Base-by-base conservation (phyloP, 2,797 vertebrate genomes). In the Podarcis siculus region DNA sequence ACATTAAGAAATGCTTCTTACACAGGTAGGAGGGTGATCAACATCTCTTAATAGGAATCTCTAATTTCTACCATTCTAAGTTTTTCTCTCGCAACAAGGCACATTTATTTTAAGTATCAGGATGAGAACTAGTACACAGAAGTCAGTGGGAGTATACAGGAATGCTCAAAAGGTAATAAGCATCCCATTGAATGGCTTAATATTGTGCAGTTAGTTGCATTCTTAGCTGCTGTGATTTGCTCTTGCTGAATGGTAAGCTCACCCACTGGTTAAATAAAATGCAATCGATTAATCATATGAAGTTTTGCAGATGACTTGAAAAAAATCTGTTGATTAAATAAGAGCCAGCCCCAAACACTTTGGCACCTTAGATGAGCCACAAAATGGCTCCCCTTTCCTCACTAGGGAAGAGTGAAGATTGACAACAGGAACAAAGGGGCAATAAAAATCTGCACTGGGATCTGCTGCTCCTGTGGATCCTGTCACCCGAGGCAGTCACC, bases 21-120 rank as follows among this genome's bases (percentile, higher is more conserved):
- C 69, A 42, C 83, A 86, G 5, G 8, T 55, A 66, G 42, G 35
- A 82, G 8, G 86, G 5, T 0, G 0, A 19, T 66, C 0, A 0
- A 79, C 39, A 25, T 75, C 87, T 90, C 89, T 77, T 71, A 88
- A 69, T 21, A 71, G 27, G 30, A 61, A 86, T 80, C 42, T 85
- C 79, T 67, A 4, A 30, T 79, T 86, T 45, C 45, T 45, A 79
- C 78, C 32, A 32, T 58, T 71, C 42, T 32, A 75, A n/a, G 10
- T 19, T 55, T 3, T 92, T 69, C 91, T 69, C 72, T 90, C 23
- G 66, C 6, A n/a, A 27, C 85, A 83, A 91, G 79, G n/a, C 30
- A 79, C 86, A 77, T 79, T 86, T 77, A 8, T 49, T 85, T 84
- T 86, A 89, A 86, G 45, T 1, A 25, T 9, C 27, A 77, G 23